A percentile compares a stretch with the other conserved stretches of the same genome.
Conservation (phyloP, 92 coral and sea anemone species). For the Scolanthus callimorphus region DNA sequence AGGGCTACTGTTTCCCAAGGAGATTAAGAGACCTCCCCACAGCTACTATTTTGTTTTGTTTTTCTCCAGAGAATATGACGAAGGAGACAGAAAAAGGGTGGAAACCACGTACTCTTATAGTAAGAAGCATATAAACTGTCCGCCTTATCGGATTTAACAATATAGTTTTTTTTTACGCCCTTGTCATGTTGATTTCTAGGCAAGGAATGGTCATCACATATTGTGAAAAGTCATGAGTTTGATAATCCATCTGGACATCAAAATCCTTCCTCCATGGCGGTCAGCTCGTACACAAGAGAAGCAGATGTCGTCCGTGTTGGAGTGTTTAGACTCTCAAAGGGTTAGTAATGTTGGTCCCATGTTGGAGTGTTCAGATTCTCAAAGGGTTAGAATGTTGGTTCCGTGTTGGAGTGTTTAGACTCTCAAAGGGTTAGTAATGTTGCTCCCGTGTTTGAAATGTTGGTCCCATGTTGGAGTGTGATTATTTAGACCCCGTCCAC, state of each 20-base stretch:
- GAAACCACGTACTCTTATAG: slow-evolving; percentile 92
- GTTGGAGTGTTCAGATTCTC: too few relatives aligned
- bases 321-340: slow-evolving; percentile 74
- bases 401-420: slow-evolving; percentile 71
- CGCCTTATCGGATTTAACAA: too few relatives aligned
- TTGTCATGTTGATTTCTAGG: slow-evolving; percentile 32
- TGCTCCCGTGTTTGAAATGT: too few relatives aligned
- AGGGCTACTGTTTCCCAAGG: too few relatives aligned
- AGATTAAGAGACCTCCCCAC: too few relatives aligned
- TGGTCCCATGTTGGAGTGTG: slow-evolving; percentile 83
- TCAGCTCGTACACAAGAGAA: slow-evolving; percentile 51
- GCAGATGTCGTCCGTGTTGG: slow-evolving; percentile 81
- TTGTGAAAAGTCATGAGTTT: slow-evolving; percentile 68
- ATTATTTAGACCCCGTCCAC: too few relatives aligned
- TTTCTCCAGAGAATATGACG: slow-evolving; percentile 65
- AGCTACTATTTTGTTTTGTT: not conserved
- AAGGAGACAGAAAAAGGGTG: slow-evolving; percentile 75
- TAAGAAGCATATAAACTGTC: too few relatives aligned
- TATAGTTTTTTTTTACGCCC: too few relatives aligned
- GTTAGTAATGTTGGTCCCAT: too few relatives aligned
- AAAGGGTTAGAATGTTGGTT: too few relatives aligned
- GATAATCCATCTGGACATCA: slow-evolving; percentile 77
- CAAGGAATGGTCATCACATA: slow-evolving; percentile 68
- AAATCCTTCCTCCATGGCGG: slow-evolving; percentile 78
- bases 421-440: slow-evolving; percentile 95